Conservation (phyloP, 2,113 vertebrate genomes). For the Anguilla rostrata region DNA sequence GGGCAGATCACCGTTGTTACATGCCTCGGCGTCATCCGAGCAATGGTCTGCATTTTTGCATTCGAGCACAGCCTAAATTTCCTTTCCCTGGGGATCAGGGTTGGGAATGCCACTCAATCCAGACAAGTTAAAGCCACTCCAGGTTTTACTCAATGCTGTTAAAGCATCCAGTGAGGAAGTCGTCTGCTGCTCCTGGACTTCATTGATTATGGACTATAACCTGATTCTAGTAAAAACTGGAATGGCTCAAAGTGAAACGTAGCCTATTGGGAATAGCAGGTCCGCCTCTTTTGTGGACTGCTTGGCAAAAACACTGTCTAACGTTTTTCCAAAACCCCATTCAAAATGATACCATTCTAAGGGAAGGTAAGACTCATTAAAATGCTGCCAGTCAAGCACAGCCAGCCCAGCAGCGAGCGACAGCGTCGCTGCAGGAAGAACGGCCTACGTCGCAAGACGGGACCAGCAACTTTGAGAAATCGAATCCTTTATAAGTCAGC, state of each 20-base stretch:
- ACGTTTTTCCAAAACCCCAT: too few relatives aligned
- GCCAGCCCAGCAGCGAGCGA: too few relatives aligned
- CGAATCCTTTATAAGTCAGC: too few relatives aligned
- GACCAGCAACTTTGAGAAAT: too few relatives aligned
- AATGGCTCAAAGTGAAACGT: not conserved
- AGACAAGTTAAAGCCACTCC: not conserved
- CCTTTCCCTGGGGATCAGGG: not conserved
- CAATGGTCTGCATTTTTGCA: not conserved
- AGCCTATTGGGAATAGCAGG: too few relatives aligned
- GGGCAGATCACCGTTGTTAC: not conserved
- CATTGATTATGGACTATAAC: not conserved
- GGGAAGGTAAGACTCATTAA: too few relatives aligned
- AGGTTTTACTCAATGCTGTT: not conserved
- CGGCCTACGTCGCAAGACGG: too few relatives aligned
- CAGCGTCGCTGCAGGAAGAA: too few relatives aligned
- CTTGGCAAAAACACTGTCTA: too few relatives aligned
- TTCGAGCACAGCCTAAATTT: not conserved
- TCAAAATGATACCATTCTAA: too few relatives aligned
- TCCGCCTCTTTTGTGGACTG: not conserved
- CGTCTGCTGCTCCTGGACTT: not conserved
- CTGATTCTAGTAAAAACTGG: not conserved
- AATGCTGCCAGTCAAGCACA: too few relatives aligned
- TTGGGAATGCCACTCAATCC: too few relatives aligned
- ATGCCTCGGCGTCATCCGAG: not conserved
- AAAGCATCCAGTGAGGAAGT: not conserved